phyloP scores from a whole-genome alignment of 2,888 invertebrate species.

The Tiphia femorata region DNA sequence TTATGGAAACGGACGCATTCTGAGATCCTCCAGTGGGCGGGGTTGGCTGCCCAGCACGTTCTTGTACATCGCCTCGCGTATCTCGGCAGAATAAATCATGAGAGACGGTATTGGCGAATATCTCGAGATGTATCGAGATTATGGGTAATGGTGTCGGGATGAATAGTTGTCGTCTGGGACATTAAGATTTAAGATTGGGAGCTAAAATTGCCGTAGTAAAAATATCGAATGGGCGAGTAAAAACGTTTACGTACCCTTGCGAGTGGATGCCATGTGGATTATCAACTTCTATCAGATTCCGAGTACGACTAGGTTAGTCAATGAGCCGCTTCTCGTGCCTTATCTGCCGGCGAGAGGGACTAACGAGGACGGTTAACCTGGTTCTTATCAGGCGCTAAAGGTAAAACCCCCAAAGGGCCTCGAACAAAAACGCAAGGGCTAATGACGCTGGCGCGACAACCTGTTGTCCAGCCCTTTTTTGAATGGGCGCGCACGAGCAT shows the following conservation, averaged over 20 bases:
- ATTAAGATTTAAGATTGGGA: too few species aligned
- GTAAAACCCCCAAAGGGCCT: conserved; percentile 30
- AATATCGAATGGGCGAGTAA: too few species aligned
- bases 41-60: conserved; percentile 16
- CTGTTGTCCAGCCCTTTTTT: conserved; percentile 61
- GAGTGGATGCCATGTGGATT: too few species aligned
- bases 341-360: conserved; percentile 28
- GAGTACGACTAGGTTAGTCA: too few species aligned
- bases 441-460: conserved; percentile 62
- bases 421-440: conserved; percentile 45
- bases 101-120: conserved; percentile 32
- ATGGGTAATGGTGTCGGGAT: too few species aligned
- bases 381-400: conserved; percentile 32
- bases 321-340: too few species aligned
- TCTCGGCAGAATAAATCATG: conserved; percentile 53
- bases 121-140: conserved; percentile 26
- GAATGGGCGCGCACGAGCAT: conserved; percentile 48
- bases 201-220: too few species aligned
- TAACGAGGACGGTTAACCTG: conserved; percentile 13
- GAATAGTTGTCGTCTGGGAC: too few species aligned
- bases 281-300: too few species aligned
- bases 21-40: conserved; percentile 31
- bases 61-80: conserved; percentile 33
- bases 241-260: too few species aligned
- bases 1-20: conserved; percentile 66